phyloP scores from a whole-genome alignment of 2,888 invertebrate genomes.

The Luperina nickerlii region DNA sequence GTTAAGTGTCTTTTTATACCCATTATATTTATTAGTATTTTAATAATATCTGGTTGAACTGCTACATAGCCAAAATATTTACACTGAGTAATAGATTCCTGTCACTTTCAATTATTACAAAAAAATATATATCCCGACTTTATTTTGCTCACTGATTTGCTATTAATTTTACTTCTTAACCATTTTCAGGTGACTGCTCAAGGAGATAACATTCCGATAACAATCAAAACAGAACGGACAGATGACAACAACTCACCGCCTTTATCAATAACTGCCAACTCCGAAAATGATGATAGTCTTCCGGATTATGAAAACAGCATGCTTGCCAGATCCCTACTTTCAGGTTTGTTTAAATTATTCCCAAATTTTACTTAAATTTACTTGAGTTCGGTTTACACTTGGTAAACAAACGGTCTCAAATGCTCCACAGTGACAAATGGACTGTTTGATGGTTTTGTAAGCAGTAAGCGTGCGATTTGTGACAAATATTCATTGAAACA shows the following conservation, averaged over 20 bases:
- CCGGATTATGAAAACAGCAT: conserved; percentile 89
- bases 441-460: no score
- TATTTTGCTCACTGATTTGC: background rate
- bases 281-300: conserved; percentile 87
- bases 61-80: background rate
- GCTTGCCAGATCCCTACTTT: conserved; percentile 88
- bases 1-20: background rate
- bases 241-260: conserved; percentile 81
- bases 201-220: conserved; percentile 81
- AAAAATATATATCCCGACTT: background rate
- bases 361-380: background rate
- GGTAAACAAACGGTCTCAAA: no score
- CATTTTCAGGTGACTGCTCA: conserved; percentile 74
- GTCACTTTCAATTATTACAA: background rate
- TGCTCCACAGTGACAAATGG: no score
- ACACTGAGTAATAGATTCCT: background rate
- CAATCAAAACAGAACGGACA: conserved; percentile 83
- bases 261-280: conserved; percentile 74
- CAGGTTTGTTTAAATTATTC: conserved; percentile 75
- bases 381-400: no score
- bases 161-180: conserved; percentile 4
- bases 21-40: background rate
- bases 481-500: no score
- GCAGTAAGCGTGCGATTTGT: no score
- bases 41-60: background rate